Evolutionary conservation across 2,113 vertebrate species (phyloP).

Genomic region (zebrafish (Danio rerio)): DNA sequence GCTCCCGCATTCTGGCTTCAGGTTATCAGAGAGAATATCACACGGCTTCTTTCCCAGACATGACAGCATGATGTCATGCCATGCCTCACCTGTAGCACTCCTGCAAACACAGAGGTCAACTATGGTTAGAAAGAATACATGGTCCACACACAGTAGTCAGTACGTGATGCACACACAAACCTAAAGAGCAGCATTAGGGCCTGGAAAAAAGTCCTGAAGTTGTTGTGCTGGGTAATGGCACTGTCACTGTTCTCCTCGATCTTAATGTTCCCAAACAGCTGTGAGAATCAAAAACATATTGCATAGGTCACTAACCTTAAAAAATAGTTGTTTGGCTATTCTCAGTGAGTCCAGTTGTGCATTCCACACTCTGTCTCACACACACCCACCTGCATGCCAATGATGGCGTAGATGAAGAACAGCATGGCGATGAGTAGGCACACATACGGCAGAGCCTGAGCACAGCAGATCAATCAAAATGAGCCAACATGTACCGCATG

Average conservation of each 20-base stretch:
- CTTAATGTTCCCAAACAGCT: slow-evolving; percentile 97
- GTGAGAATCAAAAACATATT: slow-evolving; percentile 53
- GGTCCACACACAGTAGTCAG: neutral
- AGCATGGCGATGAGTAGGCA: slow-evolving; percentile 85
- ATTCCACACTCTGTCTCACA: slow-evolving; percentile 8
- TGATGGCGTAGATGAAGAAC: slow-evolving; percentile 85
- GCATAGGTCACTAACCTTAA: neutral
- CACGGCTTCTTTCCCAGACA: slow-evolving; percentile 88
- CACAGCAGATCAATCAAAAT: slow-evolving; percentile 22
- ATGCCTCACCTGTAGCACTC: slow-evolving; percentile 96
- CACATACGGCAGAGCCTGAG: slow-evolving; percentile 81
- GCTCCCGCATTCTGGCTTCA: slow-evolving; percentile 88
- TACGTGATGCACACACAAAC: slow-evolving; percentile 68
- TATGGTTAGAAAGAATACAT: neutral
- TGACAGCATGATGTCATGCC: slow-evolving; percentile 98
- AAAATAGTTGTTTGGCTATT: neutral
- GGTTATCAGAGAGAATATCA: slow-evolving; percentile 79
- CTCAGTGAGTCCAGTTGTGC: neutral
- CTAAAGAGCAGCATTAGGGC: slow-evolving; percentile 98
- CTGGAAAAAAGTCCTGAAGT: slow-evolving; percentile 96
- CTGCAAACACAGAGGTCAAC: slow-evolving; percentile 66
- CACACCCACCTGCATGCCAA: slow-evolving; percentile 82
- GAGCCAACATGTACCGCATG: too few relatives aligned
- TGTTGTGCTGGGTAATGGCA: slow-evolving; percentile 96
- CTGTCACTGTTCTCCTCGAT: slow-evolving; percentile 85